Evolutionary conservation across 2,888 invertebrate species (phyloP).

Genomic region (Macaria liturata): DNA sequence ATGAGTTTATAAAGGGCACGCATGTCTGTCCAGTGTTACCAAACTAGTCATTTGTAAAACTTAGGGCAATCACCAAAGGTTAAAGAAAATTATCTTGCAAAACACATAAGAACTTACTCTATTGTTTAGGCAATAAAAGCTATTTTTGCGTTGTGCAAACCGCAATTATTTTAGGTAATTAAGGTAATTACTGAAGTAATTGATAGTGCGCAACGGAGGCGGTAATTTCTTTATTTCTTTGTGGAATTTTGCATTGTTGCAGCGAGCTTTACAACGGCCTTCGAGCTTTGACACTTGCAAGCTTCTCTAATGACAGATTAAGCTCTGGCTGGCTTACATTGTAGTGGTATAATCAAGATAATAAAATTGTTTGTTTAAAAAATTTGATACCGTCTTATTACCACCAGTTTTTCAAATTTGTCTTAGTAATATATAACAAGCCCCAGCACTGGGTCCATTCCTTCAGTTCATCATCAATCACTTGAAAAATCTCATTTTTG

Average conservation of each 20-base stretch:
- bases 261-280: constrained; percentile 14
- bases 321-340: no score
- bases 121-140: constrained; percentile 34
- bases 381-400: no score
- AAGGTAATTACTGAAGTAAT: constrained; percentile 31
- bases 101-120: constrained; percentile 28
- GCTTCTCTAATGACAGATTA: neutral
- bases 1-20: constrained; percentile 24
- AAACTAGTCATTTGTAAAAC: constrained; percentile 27
- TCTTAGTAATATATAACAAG: no score
- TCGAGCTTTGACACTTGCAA: constrained; percentile 2
- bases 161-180: constrained; percentile 36
- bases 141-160: constrained; percentile 31
- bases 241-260: constrained; percentile 22
- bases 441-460: no score
- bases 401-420: no score
- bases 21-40: constrained; percentile 26
- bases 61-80: constrained; percentile 32
- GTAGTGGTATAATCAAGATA: no score
- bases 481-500: no score
- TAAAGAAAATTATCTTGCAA: constrained; percentile 38
- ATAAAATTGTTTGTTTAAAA: no score
- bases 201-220: constrained; percentile 30
- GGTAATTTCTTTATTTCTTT: constrained; percentile 24
- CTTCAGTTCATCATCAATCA: no score